phyloP scores from a whole-genome alignment of 2,113 vertebrate species.

The Perca flavescens region DNA sequence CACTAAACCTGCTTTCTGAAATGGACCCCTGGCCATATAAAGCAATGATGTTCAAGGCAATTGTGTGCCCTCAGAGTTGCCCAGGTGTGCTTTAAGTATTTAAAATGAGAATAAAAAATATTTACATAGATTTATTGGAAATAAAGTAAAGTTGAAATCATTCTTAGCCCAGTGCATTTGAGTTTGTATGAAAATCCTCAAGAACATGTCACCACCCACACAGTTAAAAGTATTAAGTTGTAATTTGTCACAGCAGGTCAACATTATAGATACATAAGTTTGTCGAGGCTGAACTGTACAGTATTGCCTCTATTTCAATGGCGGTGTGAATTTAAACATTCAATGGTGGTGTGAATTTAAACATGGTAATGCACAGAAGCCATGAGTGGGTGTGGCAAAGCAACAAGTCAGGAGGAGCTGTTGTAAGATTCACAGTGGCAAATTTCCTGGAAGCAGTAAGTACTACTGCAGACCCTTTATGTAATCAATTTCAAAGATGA shows the following conservation, averaged over 20 bases:
- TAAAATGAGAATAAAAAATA: conserved; percentile 4
- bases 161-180: not conserved
- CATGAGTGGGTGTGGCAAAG: conserved; percentile 21
- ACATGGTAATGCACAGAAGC: conserved; percentile 2
- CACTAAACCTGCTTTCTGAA: too few relatives aligned
- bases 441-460: not conserved
- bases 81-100: not conserved
- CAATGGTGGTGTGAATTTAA: not conserved
- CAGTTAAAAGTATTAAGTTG: conserved; percentile 3
- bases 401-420: conserved; percentile 1
- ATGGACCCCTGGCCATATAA: not conserved
- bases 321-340: not conserved
- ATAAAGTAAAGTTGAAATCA: conserved; percentile 7
- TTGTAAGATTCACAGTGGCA: not conserved
- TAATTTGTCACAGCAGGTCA: conserved; percentile 18
- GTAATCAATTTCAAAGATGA: not conserved
- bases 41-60: not conserved
- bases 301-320: not conserved
- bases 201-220: not conserved
- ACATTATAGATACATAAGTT: not conserved
- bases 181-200: not conserved
- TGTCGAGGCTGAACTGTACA: conserved; percentile 2
- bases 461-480: not conserved
- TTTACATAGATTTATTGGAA: not conserved
- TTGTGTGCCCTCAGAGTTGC: not conserved